Evolutionary conservation across 2,888 invertebrate species (phyloP).

Genomic region (Antitype chi): DNA sequence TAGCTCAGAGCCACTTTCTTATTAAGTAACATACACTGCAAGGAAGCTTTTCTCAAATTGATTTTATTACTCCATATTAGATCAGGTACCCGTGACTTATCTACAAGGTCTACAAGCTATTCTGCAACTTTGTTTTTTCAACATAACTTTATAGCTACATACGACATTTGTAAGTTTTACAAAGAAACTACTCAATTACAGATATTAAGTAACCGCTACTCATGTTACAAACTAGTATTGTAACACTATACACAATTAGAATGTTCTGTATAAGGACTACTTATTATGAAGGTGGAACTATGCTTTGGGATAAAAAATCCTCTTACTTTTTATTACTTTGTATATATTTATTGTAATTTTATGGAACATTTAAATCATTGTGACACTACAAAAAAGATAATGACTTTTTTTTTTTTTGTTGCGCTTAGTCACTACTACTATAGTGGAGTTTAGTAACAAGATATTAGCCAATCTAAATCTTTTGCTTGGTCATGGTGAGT

Average conservation of each 20-base stretch:
- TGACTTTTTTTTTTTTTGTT: conserved; percentile 34
- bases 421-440: conserved; percentile 18
- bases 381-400: conserved; percentile 11
- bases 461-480: conserved; percentile 20
- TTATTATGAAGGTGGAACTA: not conserved
- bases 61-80: not conserved
- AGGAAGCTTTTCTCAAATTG: not conserved
- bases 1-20: too few relatives aligned
- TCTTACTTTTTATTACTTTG: not conserved
- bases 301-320: not conserved
- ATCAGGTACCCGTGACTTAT: not conserved
- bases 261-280: conserved; percentile 1
- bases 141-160: not conserved
- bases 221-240: conserved; percentile 41
- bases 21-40: not conserved
- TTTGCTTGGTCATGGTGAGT: conserved; percentile 37
- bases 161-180: not conserved
- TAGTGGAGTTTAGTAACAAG: conserved; percentile 12
- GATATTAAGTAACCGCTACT: conserved; percentile 34
- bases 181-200: conserved; percentile 36
- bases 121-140: not conserved
- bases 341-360: not conserved
- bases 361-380: conserved; percentile 7
- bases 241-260: conserved; percentile 23
- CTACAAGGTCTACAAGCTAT: not conserved